These are phyloP conservation scores for Brachyptera risi DNA, from an alignment of 2,888 invertebrate genomes.

Conservation along the genomic window DNA sequence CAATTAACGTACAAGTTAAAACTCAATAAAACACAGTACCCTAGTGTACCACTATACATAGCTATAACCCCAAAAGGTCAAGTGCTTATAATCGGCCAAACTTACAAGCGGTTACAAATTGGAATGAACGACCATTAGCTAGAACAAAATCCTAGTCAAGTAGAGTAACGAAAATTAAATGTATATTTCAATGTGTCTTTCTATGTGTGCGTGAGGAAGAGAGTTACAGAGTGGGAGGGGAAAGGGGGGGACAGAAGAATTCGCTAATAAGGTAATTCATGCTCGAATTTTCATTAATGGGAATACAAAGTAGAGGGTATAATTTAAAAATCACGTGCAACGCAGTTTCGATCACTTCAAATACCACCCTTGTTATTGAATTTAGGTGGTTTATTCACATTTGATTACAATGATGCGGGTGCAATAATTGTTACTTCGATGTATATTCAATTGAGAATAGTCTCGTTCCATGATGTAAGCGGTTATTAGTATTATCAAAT, in stretches of 20 bases:
- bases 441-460: too few species aligned
- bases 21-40: too few species aligned
- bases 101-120: neutral
- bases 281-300: constrained; percentile 3
- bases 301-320: neutral
- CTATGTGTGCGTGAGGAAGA: too few species aligned
- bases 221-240: neutral
- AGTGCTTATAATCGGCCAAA: constrained; percentile 3
- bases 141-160: neutral
- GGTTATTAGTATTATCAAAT: too few species aligned
- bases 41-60: neutral
- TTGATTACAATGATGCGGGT: too few species aligned
- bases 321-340: constrained; percentile 1
- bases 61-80: neutral
- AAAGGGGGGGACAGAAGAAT: neutral
- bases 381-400: too few species aligned
- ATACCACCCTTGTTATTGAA: too few species aligned
- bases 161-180: neutral
- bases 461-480: too few species aligned
- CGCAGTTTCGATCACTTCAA: neutral
- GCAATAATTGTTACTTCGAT: too few species aligned
- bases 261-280: constrained; percentile 15
- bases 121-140: constrained; percentile 9
- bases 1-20: too few species aligned
- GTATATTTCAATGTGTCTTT: neutral